Conservation (phyloP, 1,140 invertebrate genomes). For the Temnothorax curvispinosus region DNA sequence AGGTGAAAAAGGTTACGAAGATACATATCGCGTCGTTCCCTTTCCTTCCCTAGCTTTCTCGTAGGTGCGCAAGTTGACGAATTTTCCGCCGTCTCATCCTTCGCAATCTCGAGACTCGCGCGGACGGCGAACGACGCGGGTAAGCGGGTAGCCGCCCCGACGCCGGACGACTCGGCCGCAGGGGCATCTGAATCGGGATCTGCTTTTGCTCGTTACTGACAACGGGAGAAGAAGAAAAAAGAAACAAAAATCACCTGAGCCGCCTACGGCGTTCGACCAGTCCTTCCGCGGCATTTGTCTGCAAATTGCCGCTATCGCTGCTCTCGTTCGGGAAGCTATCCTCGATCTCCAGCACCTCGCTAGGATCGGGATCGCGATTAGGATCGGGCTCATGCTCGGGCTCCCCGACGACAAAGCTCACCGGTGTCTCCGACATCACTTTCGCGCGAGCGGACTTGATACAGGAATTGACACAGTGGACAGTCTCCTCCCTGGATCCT, state of each 20-base stretch:
- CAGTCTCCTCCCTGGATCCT: constrained; percentile 14
- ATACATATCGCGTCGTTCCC: background rate
- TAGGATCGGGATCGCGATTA: constrained; percentile 73
- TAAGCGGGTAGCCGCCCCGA: no score
- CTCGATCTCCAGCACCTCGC: constrained; percentile 83
- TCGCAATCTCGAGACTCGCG: background rate
- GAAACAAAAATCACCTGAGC: constrained; percentile 83
- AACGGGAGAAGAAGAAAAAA: background rate
- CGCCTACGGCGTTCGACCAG: constrained; percentile 85
- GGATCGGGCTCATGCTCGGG: constrained; percentile 71
- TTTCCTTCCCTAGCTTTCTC: background rate
- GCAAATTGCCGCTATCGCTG: constrained; percentile 65
- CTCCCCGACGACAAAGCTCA: constrained; percentile 86
- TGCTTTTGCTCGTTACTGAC: constrained; percentile 13
- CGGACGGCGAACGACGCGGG: no score
- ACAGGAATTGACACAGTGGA: background rate
- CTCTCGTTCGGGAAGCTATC: constrained; percentile 84
- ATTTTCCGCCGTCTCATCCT: background rate
- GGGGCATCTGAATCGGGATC: no score
- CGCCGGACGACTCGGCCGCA: background rate
- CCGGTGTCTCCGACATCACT: constrained; percentile 81
- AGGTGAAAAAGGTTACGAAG: constrained; percentile 32
- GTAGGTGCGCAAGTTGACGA: background rate
- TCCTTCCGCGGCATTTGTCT: constrained; percentile 79
- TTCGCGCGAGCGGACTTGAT: background rate